These are phyloP conservation scores for Nasonia vitripennis DNA, from an alignment of 1,140 invertebrate genomes.

Conservation along the genomic window DNA sequence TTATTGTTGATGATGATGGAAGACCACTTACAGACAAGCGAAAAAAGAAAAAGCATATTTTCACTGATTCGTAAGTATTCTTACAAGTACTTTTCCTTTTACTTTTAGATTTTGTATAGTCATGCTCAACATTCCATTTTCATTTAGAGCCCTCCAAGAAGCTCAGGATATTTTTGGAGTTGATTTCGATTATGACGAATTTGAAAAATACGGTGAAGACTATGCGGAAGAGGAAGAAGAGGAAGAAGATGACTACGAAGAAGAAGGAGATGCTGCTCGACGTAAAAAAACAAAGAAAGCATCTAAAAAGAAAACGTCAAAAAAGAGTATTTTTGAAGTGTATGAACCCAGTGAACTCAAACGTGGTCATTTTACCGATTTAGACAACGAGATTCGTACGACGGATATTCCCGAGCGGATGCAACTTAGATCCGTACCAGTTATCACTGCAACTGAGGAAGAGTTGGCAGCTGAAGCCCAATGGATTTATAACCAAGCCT, in stretches of 20 bases:
- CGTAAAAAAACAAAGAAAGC: constrained; percentile 82
- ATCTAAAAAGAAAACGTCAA: constrained; percentile 85
- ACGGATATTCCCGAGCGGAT: constrained; percentile 94
- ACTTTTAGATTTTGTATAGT: constrained; percentile 36
- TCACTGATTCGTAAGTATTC: constrained; percentile 89
- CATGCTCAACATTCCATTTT: constrained; percentile 32
- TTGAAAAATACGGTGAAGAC: constrained; percentile 91
- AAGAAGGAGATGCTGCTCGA: constrained; percentile 79
- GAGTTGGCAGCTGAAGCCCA: constrained; percentile 96
- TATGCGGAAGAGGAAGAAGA: constrained; percentile 89
- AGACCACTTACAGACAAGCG: constrained; percentile 78
- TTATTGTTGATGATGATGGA: constrained; percentile 98
- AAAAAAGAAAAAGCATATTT: constrained; percentile 92
- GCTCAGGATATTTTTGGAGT: constrained; percentile 99
- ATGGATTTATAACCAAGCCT: constrained; percentile 98
- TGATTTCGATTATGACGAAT: constrained; percentile 98
- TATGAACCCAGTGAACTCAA: constrained; percentile 99
- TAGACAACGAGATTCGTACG: constrained; percentile 93
- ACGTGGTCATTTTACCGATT: constrained; percentile 95
- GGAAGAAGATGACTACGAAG: constrained; percentile 81
- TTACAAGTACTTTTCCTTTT: too few relatives aligned
- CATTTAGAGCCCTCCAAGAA: constrained; percentile 90
- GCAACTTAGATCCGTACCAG: constrained; percentile 92
- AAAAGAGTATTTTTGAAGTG: constrained; percentile 95
- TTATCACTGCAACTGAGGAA: constrained; percentile 87